Evolutionary conservation across 30 jellyfish, hydroid and myxozoan species (phyloP), one percentile per base, ranked within the genome.

Genomic region (Chironex yamaguchii): DNA sequence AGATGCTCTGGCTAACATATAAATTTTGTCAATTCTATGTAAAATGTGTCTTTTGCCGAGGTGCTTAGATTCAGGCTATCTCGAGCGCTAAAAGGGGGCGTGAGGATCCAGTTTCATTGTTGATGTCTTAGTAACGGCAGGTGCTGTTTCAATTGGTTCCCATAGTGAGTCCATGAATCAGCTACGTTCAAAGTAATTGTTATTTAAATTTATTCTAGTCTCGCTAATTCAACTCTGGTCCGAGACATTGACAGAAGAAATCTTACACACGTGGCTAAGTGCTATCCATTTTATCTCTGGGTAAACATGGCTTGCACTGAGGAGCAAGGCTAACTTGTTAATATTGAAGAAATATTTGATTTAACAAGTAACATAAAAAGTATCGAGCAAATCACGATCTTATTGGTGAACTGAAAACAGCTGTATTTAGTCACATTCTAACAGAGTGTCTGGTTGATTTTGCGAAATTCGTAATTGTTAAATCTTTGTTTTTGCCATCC

Each of bases 221-320:
- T 88, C 92, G 89, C 69, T 73, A 75, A 76, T 73, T 76, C 90
- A 73, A 62, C 86, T 88, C 96, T 64, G 84, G 88, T 86, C 92
- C 82, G 70, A 88, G 90, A 70, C 34, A 20, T 71, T 31, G 84
- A 78, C 90, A 88, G 72, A 77, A 27, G 77, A 89, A 88, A 88
- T 66, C 58, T 88, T 89, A 69, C 93, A 80, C 97, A 89, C 97
- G 97, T 89, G 97, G 97, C 97, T 50, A 35, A 1, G 97, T 49
- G 32, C 71, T 64, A 51, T 81, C 75, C 65, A 51, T 67, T 70
- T 89, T 62, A 71, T 81, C 68, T 93, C 84, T 31, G 67, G 88
- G 90, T 81, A 89, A 89, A 89, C 97, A 89, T 34, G 76, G 71
- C 33, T 27, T 17, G 67, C 80, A 32, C 68, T 11, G 76, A 28